Conservation (phyloP, 2,888 invertebrate genomes). For the Lamellibrachia columna region DNA sequence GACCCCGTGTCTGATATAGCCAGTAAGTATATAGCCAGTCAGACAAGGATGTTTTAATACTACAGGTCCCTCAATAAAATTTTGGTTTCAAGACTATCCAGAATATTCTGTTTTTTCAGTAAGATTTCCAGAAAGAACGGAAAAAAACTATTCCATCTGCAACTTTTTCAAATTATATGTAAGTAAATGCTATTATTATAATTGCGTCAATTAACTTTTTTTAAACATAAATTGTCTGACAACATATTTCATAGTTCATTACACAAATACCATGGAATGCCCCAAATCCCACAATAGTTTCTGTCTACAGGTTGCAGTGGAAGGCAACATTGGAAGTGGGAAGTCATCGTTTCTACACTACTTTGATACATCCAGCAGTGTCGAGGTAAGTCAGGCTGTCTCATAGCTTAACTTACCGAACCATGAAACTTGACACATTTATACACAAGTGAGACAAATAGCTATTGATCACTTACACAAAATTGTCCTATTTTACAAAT, state of each 20-base stretch:
- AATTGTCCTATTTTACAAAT: neutral
- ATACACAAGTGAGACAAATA: neutral
- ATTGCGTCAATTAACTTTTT: no score
- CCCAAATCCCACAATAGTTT: neutral
- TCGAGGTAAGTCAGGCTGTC: constrained; percentile 42
- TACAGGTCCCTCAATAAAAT: no score
- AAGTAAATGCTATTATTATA: no score
- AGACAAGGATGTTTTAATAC: no score
- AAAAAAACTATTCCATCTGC: no score
- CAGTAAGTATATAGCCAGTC: no score
- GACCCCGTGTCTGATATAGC: no score
- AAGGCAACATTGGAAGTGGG: constrained; percentile 64
- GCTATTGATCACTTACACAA: neutral
- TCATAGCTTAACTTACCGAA: neutral
- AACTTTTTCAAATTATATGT: no score
- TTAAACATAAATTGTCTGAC: neutral
- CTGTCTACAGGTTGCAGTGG: constrained; percentile 52
- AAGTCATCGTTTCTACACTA: constrained; percentile 61
- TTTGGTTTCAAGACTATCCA: no score
- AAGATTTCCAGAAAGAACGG: no score
- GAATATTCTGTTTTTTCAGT: no score
- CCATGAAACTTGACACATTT: neutral
- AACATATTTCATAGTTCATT: neutral
- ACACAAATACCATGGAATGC: neutral
- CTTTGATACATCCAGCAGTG: constrained; percentile 49